A percentile compares a stretch with the other conserved stretches of the same genome.
Conservation (phyloP, 2,888 invertebrate species). For the Aporophyla nigra region DNA sequence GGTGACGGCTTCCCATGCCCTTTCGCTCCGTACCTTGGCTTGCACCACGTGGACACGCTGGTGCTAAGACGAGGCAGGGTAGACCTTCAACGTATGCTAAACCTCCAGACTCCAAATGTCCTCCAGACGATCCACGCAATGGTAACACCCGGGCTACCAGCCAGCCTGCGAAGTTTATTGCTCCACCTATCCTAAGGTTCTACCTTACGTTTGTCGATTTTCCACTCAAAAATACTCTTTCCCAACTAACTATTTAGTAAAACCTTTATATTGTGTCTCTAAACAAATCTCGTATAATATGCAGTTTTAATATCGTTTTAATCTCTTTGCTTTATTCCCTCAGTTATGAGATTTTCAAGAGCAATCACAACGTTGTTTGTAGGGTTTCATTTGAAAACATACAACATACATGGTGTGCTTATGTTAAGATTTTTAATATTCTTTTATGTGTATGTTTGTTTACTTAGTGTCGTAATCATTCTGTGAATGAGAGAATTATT, state of each 20-base stretch:
- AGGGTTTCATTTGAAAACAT: conserved; percentile 18
- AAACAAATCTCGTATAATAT: neutral
- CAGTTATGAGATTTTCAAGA: conserved; percentile 27
- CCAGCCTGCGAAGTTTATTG: neutral
- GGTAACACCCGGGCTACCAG: too few species aligned
- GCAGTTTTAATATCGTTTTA: conserved; percentile 7
- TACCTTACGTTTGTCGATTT: neutral
- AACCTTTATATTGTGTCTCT: neutral
- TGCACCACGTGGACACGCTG: too few species aligned
- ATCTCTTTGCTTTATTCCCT: neutral
- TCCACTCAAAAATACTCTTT: neutral
- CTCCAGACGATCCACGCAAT: too few species aligned
- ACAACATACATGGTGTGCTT: too few species aligned
- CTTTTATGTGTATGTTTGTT: conserved; percentile 13
- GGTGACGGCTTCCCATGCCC: too few species aligned
- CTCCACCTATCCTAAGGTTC: neutral
- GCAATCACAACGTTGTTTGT: conserved; percentile 1
- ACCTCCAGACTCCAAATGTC: too few species aligned
- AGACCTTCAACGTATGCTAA: too few species aligned
- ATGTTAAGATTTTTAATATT: conserved; percentile 32
- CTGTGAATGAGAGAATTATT: neutral
- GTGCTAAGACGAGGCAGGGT: too few species aligned
- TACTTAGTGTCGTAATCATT: neutral
- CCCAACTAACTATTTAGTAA: too few species aligned
- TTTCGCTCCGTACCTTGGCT: too few species aligned